A percentile compares a stretch with the other conserved stretches of the same genome.
Evolutionary conservation across 1,140 invertebrate species (phyloP).

Genomic region (Dreissena polymorpha): DNA sequence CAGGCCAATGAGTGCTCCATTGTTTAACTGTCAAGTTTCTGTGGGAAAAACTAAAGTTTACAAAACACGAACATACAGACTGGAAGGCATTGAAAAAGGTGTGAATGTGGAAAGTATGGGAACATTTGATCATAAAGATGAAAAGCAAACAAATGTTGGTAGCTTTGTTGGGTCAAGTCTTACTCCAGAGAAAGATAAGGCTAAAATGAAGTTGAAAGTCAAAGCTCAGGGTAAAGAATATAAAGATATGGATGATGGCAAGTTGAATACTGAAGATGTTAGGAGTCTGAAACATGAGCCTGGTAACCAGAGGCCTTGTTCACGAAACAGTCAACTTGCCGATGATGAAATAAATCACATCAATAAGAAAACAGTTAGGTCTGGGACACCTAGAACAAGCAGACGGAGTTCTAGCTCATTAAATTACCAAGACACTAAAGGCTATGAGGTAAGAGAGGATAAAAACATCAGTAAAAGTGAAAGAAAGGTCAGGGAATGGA

Average conservation of each 20-base stretch:
- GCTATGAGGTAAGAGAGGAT: background rate
- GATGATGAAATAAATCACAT: constrained; percentile 13
- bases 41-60: constrained; percentile 21
- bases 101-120: background rate
- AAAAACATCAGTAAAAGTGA: constrained; percentile 39
- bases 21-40: constrained; percentile 24
- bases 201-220: background rate
- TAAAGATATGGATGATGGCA: no score
- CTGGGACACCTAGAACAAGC: constrained; percentile 10
- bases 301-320: constrained; percentile 38
- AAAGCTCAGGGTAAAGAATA: no score
- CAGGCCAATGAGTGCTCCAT: constrained; percentile 19
- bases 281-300: constrained; percentile 14
- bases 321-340: constrained; percentile 13
- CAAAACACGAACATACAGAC: background rate
- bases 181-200: constrained; percentile 45
- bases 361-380: constrained; percentile 14
- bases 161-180: constrained; percentile 33
- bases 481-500: constrained; percentile 52
- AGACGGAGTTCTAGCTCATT: background rate
- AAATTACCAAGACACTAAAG: background rate
- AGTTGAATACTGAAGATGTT: background rate
- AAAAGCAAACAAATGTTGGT: constrained; percentile 36
- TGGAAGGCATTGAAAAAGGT: constrained; percentile 14
- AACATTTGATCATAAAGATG: background rate